These are phyloP conservation scores for Hylomyscus alleni DNA, from an alignment of 2,797 vertebrate genomes.

Conservation along the genomic window DNA sequence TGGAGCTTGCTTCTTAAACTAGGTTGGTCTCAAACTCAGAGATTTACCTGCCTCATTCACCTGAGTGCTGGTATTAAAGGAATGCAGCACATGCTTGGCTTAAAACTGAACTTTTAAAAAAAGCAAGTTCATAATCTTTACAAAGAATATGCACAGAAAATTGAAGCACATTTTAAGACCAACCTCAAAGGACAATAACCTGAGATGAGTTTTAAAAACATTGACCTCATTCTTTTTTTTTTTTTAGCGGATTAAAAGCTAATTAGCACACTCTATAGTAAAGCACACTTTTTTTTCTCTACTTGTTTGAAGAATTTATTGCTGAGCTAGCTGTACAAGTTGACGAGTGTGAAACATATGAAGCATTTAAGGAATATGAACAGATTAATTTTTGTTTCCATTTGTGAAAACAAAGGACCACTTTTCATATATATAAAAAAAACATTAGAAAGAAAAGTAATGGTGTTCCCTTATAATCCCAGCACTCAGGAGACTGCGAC, in stretches of 20 bases:
- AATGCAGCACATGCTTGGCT: background rate
- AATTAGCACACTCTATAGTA: slow-evolving; percentile 73
- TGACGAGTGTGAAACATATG: slow-evolving; percentile 39
- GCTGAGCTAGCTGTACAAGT: slow-evolving; percentile 53
- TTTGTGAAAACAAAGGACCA: slow-evolving; percentile 31
- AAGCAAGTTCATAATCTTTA: slow-evolving; percentile 35
- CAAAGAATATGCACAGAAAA: slow-evolving; percentile 54
- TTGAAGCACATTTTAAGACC: slow-evolving; percentile 69
- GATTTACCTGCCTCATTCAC: background rate
- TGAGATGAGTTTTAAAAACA: slow-evolving; percentile 66
- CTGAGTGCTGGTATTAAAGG: background rate
- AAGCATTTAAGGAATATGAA: slow-evolving; percentile 46
- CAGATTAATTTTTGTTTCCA: slow-evolving; percentile 25
- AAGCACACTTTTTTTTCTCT: slow-evolving; percentile 60
- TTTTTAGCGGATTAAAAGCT: slow-evolving; percentile 77
- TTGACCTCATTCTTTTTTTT: slow-evolving; percentile 75
- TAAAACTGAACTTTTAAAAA: slow-evolving; percentile 27
- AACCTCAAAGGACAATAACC: slow-evolving; percentile 71
- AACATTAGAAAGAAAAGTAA: background rate
- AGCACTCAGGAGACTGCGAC: background rate
- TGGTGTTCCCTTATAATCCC: background rate
- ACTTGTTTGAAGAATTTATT: slow-evolving; percentile 59
- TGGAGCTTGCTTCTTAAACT: background rate
- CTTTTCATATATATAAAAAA: slow-evolving; percentile 32
- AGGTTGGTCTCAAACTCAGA: background rate